Evolutionary conservation across 35 echinoderm and acorn worm species (phyloP).

Genomic region (Apostichopus californicus): DNA sequence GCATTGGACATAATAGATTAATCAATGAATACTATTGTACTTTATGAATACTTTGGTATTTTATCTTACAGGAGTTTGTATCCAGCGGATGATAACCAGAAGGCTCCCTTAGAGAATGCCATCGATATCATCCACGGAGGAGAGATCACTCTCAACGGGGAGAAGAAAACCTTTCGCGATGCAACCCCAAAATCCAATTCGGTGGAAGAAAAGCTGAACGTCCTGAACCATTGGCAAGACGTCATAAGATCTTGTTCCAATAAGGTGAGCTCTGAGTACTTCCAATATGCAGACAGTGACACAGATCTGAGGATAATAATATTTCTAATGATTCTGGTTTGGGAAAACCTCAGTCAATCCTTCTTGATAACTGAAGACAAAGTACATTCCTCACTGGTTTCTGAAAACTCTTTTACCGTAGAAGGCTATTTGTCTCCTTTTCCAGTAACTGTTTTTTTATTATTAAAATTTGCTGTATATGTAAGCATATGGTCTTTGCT

Average conservation of each 20-base stretch:
- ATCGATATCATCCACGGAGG: conserved; percentile 18
- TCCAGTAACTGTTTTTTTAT: too few species aligned
- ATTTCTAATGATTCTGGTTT: too few species aligned
- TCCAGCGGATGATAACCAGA: not conserved
- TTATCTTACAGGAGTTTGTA: conserved; percentile 13
- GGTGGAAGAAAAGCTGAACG: conserved; percentile 1
- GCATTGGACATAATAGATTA: not conserved
- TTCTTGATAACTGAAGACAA: too few species aligned
- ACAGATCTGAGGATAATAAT: too few species aligned
- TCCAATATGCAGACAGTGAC: too few species aligned
- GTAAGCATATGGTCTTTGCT: too few species aligned
- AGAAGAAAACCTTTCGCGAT: conserved; percentile 23
- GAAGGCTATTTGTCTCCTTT: too few species aligned
- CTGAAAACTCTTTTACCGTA: too few species aligned
- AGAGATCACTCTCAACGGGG: not conserved
- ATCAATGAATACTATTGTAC: not conserved
- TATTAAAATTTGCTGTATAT: too few species aligned
- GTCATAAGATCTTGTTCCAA: conserved; percentile 4
- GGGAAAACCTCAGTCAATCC: too few species aligned
- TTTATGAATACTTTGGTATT: not conserved
- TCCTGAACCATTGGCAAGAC: not conserved
- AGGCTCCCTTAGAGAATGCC: conserved; percentile 32
- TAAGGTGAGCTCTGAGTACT: not conserved
- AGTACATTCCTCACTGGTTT: too few species aligned
- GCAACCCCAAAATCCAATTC: not conserved